These are phyloP conservation scores for Eupithecia vulgata DNA, from an alignment of 2,888 invertebrate species.

Conservation along the genomic window DNA sequence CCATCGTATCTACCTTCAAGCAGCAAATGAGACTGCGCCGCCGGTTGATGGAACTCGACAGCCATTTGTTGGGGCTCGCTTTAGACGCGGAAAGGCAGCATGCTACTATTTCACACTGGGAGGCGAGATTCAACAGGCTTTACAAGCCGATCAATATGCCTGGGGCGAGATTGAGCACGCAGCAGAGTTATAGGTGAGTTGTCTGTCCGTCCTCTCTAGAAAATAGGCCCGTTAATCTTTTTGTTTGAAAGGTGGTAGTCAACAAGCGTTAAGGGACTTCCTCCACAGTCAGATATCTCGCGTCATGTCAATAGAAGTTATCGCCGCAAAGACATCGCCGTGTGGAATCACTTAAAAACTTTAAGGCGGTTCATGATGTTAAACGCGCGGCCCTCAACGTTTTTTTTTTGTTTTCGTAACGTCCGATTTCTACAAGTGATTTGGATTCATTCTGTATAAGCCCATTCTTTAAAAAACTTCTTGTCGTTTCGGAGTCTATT, in stretches of 20 bases:
- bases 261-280: too few species aligned
- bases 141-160: slow-evolving; percentile 85
- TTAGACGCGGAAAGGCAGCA: slow-evolving; percentile 95
- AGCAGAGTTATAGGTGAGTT: slow-evolving; percentile 80
- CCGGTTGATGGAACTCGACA: slow-evolving; percentile 95
- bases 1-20: slow-evolving; percentile 94
- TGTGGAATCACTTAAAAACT: neutral
- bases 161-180: slow-evolving; percentile 84
- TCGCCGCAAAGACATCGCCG: neutral
- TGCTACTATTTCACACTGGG: slow-evolving; percentile 95
- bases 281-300: neutral
- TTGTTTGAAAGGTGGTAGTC: neutral
- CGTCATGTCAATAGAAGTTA: neutral
- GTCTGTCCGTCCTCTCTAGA: neutral
- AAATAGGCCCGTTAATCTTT: slow-evolving; percentile 79
- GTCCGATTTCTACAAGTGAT: neutral
- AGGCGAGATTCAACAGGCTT: slow-evolving; percentile 90
- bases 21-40: slow-evolving; percentile 96
- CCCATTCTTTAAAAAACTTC: neutral
- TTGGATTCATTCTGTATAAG: neutral
- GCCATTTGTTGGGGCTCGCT: slow-evolving; percentile 92
- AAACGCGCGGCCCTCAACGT: neutral
- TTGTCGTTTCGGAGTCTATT: neutral
- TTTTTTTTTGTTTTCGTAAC: neutral
- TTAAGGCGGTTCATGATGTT: too few species aligned